A percentile compares a stretch with the other conserved stretches of the same genome.
These are phyloP conservation scores for Ditula angustiorana DNA, from an alignment of 2,888 invertebrate species.

Conservation along the genomic window DNA sequence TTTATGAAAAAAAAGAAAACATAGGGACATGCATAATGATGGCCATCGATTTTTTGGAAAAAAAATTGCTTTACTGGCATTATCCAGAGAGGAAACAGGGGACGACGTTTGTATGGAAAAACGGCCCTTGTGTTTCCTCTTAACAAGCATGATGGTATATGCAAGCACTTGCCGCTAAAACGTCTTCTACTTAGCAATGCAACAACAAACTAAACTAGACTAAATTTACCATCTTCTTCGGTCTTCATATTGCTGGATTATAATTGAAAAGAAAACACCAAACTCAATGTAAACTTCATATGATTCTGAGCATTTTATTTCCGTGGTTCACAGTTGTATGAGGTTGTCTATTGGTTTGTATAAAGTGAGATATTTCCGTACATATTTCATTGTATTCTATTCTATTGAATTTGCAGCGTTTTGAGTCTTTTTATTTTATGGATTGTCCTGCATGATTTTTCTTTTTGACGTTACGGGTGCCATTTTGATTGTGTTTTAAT, in stretches of 20 bases:
- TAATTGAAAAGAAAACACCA: not conserved
- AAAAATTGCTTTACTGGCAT: too few relatives aligned
- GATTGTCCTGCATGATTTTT: not conserved
- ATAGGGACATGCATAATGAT: too few relatives aligned
- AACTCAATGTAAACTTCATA: not conserved
- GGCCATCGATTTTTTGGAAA: too few relatives aligned
- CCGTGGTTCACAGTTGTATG: not conserved
- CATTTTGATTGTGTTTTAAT: not conserved
- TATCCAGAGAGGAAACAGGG: too few relatives aligned
- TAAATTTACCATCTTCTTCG: slow-evolving; percentile 20
- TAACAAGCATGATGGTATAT: not conserved
- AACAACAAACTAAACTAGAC: not conserved
- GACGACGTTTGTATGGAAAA: too few relatives aligned
- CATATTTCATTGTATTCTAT: not conserved
- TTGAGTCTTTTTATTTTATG: not conserved
- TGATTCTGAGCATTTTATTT: not conserved
- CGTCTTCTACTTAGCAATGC: not conserved
- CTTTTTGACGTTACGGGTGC: not conserved
- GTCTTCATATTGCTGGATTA: not conserved
- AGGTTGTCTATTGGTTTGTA: not conserved
- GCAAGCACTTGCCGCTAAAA: too few relatives aligned
- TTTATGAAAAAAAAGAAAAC: too few relatives aligned
- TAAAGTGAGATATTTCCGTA: not conserved
- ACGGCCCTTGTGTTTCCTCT: too few relatives aligned
- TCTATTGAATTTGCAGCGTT: not conserved